Conservation (phyloP, 2,888 invertebrate species). For the Didymodactylos carnosus region DNA sequence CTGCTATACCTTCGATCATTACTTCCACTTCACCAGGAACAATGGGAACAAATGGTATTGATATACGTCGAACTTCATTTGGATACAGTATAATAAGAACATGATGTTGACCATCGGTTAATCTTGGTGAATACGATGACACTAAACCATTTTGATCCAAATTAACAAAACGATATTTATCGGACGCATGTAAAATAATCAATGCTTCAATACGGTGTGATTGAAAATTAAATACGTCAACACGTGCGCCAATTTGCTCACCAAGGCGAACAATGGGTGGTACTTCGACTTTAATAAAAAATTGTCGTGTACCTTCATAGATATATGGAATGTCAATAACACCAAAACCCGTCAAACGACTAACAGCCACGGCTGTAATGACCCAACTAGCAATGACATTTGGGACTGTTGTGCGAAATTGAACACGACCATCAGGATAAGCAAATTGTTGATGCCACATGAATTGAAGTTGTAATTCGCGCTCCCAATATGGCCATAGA, state of each 20-base stretch:
- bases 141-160: slow-evolving; percentile 8
- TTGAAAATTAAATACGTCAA: slow-evolving; percentile 83
- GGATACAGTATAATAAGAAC: slow-evolving; percentile 8
- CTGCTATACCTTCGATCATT: slow-evolving; percentile 18
- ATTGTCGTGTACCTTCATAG: slow-evolving; percentile 71
- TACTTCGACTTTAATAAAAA: slow-evolving; percentile 83
- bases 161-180: slow-evolving; percentile 15
- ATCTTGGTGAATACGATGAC: not conserved
- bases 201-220: slow-evolving; percentile 35
- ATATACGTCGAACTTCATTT: slow-evolving; percentile 2
- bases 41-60: slow-evolving; percentile 2
- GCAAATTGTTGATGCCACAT: slow-evolving; percentile 16
- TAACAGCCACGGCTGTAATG: slow-evolving; percentile 73
- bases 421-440: slow-evolving; percentile 29
- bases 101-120: slow-evolving; percentile 10
- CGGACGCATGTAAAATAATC: slow-evolving; percentile 8
- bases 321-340: slow-evolving; percentile 55
- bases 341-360: slow-evolving; percentile 63
- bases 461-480: slow-evolving; percentile 12
- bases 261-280: slow-evolving; percentile 62
- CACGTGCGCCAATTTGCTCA: slow-evolving; percentile 74
- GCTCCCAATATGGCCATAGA: slow-evolving; percentile 5
- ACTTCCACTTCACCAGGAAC: slow-evolving; percentile 7
- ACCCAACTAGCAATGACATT: slow-evolving; percentile 48
- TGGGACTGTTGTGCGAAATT: slow-evolving; percentile 27